phyloP scores from a whole-genome alignment of 1,140 invertebrate genomes.

The Zaprionus nigranus region DNA sequence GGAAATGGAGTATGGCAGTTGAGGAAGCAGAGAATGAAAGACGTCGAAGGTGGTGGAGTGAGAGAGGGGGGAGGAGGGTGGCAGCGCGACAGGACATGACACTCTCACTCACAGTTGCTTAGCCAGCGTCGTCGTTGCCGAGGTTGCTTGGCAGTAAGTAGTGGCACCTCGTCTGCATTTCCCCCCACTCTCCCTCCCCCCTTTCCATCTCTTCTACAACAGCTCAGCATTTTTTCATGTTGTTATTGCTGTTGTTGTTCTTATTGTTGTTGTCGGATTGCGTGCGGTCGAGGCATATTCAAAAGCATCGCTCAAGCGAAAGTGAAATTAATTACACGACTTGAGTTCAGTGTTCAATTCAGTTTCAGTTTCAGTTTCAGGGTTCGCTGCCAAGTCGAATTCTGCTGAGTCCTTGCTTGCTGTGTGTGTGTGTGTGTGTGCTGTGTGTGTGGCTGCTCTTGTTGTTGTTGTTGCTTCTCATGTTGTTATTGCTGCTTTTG shows the following conservation, averaged over 20 bases:
- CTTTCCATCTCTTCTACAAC: not conserved
- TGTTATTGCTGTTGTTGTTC: conserved; percentile 10
- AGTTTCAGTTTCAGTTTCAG: conserved; percentile 28
- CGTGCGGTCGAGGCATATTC: conserved; percentile 67
- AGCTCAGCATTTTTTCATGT: too few species aligned
- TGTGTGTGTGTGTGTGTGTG: not conserved
- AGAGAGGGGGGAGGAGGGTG: not conserved
- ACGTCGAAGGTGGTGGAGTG: not conserved
- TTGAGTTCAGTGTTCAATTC: conserved; percentile 37
- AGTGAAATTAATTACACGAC: conserved; percentile 78
- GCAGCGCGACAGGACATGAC: conserved; percentile 51
- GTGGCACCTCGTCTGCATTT: not conserved
- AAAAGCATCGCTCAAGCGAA: conserved; percentile 79
- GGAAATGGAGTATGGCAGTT: not conserved
- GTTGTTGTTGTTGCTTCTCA: conserved; percentile 26
- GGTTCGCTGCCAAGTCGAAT: conserved; percentile 20
- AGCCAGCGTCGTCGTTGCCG: not conserved
- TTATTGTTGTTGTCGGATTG: conserved; percentile 47
- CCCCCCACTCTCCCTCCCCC: not conserved
- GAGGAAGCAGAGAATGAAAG: not conserved
- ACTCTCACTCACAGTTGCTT: conserved; percentile 29
- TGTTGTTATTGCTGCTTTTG: conserved; percentile 12
- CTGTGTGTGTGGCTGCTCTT: not conserved
- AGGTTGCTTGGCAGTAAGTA: conserved; percentile 22
- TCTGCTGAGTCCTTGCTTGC: conserved; percentile 14